Conservation (phyloP, 2,113 vertebrate species). For the Ciconia boyciana region DNA sequence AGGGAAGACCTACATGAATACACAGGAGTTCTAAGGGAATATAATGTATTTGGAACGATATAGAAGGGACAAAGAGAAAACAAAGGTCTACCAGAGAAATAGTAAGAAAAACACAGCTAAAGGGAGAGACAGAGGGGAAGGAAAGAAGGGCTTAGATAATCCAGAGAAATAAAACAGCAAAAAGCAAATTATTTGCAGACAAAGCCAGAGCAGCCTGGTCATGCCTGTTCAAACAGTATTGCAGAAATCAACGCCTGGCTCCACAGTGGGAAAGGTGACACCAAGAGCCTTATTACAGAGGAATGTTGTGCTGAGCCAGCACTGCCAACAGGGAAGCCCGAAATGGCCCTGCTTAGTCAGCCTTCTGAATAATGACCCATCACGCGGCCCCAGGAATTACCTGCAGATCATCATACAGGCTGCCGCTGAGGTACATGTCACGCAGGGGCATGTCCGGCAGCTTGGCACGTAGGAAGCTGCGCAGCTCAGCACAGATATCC, state of each 20-base stretch:
- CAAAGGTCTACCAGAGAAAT: not conserved
- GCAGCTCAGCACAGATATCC: conserved; percentile 93
- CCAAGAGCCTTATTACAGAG: not conserved
- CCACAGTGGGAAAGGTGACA: not conserved
- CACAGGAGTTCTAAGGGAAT: not conserved
- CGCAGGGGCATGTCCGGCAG: conserved; percentile 95
- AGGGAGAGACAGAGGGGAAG: not conserved
- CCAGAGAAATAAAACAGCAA: not conserved
- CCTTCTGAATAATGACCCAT: not conserved
- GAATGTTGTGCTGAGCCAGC: not conserved
- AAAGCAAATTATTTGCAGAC: not conserved
- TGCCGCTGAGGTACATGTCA: conserved; percentile 98
- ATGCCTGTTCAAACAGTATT: not conserved
- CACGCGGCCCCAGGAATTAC: conserved; percentile 53
- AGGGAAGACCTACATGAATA: conserved; percentile 12
- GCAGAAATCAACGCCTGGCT: not conserved
- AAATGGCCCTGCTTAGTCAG: not conserved
- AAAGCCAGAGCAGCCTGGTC: not conserved
- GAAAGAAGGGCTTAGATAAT: not conserved
- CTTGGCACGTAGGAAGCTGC: conserved; percentile 91
- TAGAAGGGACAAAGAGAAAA: not conserved
- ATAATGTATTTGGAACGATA: not conserved
- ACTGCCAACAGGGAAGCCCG: not conserved
- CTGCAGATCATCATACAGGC: conserved; percentile 95
- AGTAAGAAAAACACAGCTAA: not conserved